Base-by-base conservation (phyloP, 2,113 vertebrate genomes). In the Holacanthus passer region DNA sequence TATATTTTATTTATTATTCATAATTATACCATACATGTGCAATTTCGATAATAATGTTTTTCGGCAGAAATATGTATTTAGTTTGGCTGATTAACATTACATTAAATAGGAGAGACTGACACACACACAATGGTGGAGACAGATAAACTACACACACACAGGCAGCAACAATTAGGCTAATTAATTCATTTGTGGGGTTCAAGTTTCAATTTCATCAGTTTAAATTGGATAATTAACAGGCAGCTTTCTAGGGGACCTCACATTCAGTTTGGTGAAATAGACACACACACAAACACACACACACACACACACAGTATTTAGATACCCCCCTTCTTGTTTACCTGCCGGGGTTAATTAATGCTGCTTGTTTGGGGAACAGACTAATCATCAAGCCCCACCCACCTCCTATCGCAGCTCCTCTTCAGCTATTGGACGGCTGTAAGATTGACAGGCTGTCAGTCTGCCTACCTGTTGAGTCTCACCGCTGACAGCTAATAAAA, bases 151-250 rank as follows among this genome's bases (percentile, higher is more conserved):
- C 13, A 35, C 47, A 56, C 55, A 73, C 70, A 73, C 43, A 73
- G n/a, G 7, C 59, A n/a, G 65, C 66, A 83, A 85, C 79, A 88
- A 86, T 86, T 87, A 88, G 83, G 72, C 81, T 92, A 91, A 94
- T 95, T 90, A 90, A 95, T 93, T 90, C 62, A 87, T 92, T 91
- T 89, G 84, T 83, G 84, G 83, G 88, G 91, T 91, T 93, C 91
- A 92, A 90, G 86, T 93, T 94, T 90, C 90, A 88, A 90, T 93
- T 91, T 88, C 91, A 94, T 93, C 89, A 86, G 79, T 81, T 87
- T 88, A 92, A 92, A 94, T 88, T 89, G 82, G 89, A 94, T 95
- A 92, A 94, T 95, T 94, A 94, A 94, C 91, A 84, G 83, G 83
- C 77, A 87, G 89, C 88, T 84, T 91, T 90, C 84, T 83, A 84